Conservation (phyloP, 2,888 invertebrate genomes). For the Amitus sp. region DNA sequence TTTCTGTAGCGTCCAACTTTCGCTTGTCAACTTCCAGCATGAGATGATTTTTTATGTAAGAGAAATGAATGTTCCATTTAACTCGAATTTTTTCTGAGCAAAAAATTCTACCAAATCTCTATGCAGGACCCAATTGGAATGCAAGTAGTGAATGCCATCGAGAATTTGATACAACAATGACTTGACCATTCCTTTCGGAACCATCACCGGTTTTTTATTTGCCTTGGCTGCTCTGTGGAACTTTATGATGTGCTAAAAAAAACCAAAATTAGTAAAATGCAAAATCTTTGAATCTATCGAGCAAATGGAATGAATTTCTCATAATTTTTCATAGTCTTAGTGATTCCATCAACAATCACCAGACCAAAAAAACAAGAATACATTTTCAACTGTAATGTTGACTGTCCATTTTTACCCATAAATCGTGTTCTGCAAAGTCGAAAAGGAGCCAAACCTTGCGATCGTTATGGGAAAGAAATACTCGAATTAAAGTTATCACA, state of each 20-base stretch:
- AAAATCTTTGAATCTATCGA: no score
- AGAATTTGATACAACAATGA: conserved; percentile 97
- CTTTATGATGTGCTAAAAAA: conserved; percentile 90
- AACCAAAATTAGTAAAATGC: no score
- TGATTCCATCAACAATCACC: no score
- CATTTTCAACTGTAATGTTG: conserved; percentile 7
- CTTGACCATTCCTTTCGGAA: conserved; percentile 97
- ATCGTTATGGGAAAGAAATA: conserved; percentile 96
- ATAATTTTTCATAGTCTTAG: no score
- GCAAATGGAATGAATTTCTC: no score
- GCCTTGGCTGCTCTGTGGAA: conserved; percentile 98
- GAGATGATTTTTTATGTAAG: no score
- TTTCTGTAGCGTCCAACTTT: no score
- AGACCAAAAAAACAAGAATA: no score
- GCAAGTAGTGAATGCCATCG: conserved; percentile 98
- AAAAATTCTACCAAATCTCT: conserved; percentile 82
- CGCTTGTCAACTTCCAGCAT: no score
- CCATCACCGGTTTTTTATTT: conserved; percentile 95
- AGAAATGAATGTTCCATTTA: not conserved
- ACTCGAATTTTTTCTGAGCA: no score
- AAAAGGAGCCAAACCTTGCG: conserved; percentile 97
- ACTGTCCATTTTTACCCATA: conserved; percentile 87
- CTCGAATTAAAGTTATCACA: conserved; percentile 95
- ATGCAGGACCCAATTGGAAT: conserved; percentile 99
- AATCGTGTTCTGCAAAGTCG: conserved; percentile 98